Conservation (phyloP, 2,888 invertebrate genomes). For the Holacanthella duospinosa region DNA sequence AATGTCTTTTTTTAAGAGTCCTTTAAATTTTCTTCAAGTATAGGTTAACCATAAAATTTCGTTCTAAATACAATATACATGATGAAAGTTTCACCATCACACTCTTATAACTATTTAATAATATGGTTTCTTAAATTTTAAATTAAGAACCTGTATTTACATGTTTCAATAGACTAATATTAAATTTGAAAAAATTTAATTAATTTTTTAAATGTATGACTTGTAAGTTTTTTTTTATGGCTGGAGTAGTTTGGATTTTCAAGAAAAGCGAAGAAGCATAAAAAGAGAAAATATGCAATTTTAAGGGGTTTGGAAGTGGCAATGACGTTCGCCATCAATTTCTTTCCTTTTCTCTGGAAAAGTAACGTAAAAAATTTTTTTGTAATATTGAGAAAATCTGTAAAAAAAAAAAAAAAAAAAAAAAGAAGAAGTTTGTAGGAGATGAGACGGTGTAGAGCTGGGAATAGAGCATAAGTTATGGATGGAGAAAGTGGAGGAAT, state of each 20-base stretch:
- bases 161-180: too few relatives aligned
- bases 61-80: too few relatives aligned
- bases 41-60: too few relatives aligned
- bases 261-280: too few relatives aligned
- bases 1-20: neutral
- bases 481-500: constrained; percentile 15
- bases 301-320: constrained; percentile 24
- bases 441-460: constrained; percentile 8
- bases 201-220: too few relatives aligned
- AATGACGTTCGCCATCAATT: constrained; percentile 37
- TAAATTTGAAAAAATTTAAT: too few relatives aligned
- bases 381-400: constrained; percentile 22
- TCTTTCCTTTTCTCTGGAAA: constrained; percentile 9
- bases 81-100: too few relatives aligned
- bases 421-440: constrained; percentile 16
- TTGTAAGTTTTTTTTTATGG: too few relatives aligned
- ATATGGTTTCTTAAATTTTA: too few relatives aligned
- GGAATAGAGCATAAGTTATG: constrained; percentile 15
- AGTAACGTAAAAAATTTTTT: constrained; percentile 24
- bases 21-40: neutral
- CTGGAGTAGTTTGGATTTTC: too few relatives aligned
- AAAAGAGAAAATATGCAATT: neutral
- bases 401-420: constrained; percentile 7
- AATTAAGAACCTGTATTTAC: too few relatives aligned
- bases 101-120: too few relatives aligned